Evolutionary conservation across 2,888 invertebrate species (phyloP).

Genomic region (Lathronympha strigana): DNA sequence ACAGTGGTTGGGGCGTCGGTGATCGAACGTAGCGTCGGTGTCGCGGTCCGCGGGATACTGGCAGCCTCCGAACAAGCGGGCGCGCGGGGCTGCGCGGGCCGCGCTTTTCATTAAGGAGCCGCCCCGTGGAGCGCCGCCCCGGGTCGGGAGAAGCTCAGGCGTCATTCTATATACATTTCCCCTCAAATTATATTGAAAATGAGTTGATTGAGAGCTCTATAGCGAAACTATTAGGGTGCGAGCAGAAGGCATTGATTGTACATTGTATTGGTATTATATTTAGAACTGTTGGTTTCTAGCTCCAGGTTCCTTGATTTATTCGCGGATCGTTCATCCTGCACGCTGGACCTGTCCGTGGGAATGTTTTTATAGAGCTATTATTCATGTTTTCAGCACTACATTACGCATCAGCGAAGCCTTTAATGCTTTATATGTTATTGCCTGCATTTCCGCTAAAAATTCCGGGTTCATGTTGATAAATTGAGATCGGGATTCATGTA

Average conservation of each 20-base stretch:
- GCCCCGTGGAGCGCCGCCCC: conserved; percentile 69
- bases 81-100: conserved; percentile 78
- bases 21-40: conserved; percentile 62
- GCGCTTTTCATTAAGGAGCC: conserved; percentile 72
- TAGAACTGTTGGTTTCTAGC: background rate
- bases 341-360: conserved; percentile 48
- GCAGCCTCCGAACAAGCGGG: conserved; percentile 66
- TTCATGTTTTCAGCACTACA: conserved; percentile 42
- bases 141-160: conserved; percentile 49
- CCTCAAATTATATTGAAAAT: background rate
- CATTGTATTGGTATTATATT: background rate
- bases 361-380: conserved; percentile 41
- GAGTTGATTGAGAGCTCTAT: background rate
- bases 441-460: background rate
- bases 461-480: background rate
- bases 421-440: conserved; percentile 21
- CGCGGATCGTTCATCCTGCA: conserved; percentile 48
- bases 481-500: conserved; percentile 1
- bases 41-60: conserved; percentile 81
- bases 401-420: conserved; percentile 43
- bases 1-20: conserved; percentile 52
- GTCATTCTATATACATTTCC: background rate
- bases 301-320: conserved; percentile 59
- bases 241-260: background rate
- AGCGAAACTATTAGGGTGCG: background rate